phyloP scores from a whole-genome alignment of 2,888 invertebrate genomes.

The Nomada ferruginata region DNA sequence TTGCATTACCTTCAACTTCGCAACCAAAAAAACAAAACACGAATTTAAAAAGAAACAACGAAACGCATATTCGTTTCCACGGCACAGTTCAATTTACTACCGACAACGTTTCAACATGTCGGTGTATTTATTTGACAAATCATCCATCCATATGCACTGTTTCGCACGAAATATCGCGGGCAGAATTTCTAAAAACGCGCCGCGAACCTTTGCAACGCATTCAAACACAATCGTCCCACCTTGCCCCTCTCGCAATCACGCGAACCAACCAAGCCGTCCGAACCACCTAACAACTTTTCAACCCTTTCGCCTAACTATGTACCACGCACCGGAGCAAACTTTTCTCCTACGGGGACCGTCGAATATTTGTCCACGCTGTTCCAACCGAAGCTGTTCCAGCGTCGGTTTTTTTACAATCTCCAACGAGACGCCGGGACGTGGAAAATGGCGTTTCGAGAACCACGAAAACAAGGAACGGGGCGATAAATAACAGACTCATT shows the following conservation, averaged over 20 bases:
- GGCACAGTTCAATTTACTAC: constrained; percentile 18
- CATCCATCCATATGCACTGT: background rate
- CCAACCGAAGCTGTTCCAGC: background rate
- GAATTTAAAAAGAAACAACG: constrained; percentile 15
- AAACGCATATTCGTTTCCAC: constrained; percentile 12
- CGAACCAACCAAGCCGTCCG: background rate
- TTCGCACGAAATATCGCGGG: background rate
- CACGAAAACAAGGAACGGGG: background rate
- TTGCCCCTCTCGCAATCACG: background rate
- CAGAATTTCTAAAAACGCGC: background rate
- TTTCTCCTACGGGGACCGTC: background rate
- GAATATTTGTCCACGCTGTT: constrained; percentile 1
- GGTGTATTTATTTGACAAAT: constrained; percentile 27
- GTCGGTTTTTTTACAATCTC: background rate
- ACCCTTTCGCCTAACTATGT: background rate
- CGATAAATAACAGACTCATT: constrained; percentile 2
- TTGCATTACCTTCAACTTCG: background rate
- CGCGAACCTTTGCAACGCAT: background rate
- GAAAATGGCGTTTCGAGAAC: background rate
- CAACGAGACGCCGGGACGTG: background rate
- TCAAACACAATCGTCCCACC: background rate
- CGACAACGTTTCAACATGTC: background rate
- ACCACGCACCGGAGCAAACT: background rate
- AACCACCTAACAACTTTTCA: background rate
- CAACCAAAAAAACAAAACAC: background rate